Evolutionary conservation across 2,113 vertebrate species (phyloP).

Genomic region (Jacana jacana): DNA sequence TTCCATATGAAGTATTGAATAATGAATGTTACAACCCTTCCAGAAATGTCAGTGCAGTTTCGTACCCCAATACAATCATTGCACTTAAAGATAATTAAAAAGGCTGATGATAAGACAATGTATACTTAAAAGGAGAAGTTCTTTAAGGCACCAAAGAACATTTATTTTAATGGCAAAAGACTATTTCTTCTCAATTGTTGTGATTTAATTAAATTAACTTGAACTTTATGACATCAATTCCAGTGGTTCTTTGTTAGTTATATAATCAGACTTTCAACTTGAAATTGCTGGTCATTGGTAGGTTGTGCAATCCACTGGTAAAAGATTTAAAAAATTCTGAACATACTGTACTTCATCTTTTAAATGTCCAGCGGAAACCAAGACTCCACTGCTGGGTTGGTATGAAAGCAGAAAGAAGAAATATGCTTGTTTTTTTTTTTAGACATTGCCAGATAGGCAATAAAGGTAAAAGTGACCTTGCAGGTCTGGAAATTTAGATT

Average conservation of each 20-base stretch:
- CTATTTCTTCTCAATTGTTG: not conserved
- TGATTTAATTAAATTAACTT: not conserved
- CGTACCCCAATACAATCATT: not conserved
- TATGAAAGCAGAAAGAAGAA: not conserved
- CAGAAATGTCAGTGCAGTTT: not conserved
- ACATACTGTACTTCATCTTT: not conserved
- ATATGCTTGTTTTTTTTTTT: not conserved
- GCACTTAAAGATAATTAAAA: not conserved
- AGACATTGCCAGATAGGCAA: not conserved
- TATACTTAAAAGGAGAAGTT: not conserved
- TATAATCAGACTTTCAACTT: not conserved
- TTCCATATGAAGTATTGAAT: not conserved
- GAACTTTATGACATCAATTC: not conserved
- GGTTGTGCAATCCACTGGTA: not conserved
- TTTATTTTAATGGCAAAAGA: not conserved
- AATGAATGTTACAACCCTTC: not conserved
- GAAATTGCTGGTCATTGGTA: not conserved
- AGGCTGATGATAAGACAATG: not conserved
- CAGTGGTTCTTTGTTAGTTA: not conserved
- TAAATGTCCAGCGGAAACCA: not conserved
- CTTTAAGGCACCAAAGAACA: not conserved
- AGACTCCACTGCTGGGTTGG: not conserved
- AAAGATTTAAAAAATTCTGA: not conserved
- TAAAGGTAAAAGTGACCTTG: not conserved
- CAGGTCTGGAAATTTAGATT: conserved; percentile 25